Conservation (phyloP, 1,140 invertebrate species). For the Penaeus indicus region DNA sequence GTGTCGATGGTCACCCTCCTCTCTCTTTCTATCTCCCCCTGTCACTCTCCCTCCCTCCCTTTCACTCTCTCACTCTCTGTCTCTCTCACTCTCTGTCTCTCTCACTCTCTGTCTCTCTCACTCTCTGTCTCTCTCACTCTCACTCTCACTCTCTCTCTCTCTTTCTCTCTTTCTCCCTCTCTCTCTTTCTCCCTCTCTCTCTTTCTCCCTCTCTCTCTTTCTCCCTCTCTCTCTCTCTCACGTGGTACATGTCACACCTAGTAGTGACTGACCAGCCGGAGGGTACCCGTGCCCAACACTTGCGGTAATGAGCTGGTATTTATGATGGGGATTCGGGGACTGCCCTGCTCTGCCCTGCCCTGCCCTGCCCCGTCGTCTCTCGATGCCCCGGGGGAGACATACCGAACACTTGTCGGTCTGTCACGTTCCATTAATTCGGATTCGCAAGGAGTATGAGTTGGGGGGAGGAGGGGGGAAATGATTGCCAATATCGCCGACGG, state of each 20-base stretch:
- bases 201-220: constrained; percentile 8
- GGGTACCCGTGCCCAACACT: neutral
- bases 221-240: neutral
- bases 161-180: constrained; percentile 14
- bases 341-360: neutral
- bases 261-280: constrained; percentile 13
- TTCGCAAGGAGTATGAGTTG: too few species aligned
- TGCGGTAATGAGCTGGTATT: neutral
- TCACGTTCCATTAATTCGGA: too few species aligned
- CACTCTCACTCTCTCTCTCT: neutral
- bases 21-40: neutral
- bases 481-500: too few species aligned
- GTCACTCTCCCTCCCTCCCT: neutral
- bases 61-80: neutral
- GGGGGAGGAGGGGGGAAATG: too few species aligned
- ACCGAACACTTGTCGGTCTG: neutral
- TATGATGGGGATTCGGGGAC: too few species aligned
- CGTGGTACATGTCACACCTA: neutral
- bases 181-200: constrained; percentile 25
- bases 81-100: constrained; percentile 8
- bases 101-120: neutral
- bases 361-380: neutral
- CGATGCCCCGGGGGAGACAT: neutral
- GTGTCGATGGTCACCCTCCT: too few species aligned
- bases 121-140: neutral